Conservation (phyloP, 2,888 invertebrate species). For the Andrena minutula region DNA sequence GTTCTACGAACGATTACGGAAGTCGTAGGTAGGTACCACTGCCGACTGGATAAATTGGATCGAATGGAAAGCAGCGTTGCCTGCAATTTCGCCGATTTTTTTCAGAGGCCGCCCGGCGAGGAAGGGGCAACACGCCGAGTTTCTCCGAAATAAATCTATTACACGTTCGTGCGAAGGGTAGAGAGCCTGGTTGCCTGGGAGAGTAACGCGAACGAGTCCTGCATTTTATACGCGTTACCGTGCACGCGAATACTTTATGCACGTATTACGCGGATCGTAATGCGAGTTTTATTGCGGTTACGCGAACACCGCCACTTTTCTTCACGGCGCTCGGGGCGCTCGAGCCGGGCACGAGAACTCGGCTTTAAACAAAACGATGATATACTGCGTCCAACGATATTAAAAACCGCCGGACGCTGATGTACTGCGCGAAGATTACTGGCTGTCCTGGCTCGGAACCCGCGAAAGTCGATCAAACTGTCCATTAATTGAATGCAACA, state of each 20-base stretch:
- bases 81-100: constrained; percentile 41
- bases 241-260: constrained; percentile 66
- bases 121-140: constrained; percentile 12
- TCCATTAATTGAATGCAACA: constrained; percentile 10
- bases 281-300: constrained; percentile 85
- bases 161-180: constrained; percentile 27
- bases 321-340: constrained; percentile 45
- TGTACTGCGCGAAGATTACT: constrained; percentile 51
- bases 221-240: constrained; percentile 66
- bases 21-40: too few relatives aligned
- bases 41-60: constrained; percentile 52
- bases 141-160: constrained; percentile 62
- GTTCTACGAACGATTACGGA: constrained; percentile 55
- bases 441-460: constrained; percentile 28
- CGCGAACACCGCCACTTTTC: constrained; percentile 80
- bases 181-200: constrained; percentile 34
- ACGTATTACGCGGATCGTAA: constrained; percentile 84
- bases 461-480: constrained; percentile 1
- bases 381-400: constrained; percentile 53
- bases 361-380: constrained; percentile 56
- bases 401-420: constrained; percentile 44
- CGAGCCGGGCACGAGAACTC: constrained; percentile 19
- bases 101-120: background rate
- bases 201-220: constrained; percentile 42
- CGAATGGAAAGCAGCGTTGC: constrained; percentile 45